Base-by-base conservation (phyloP, 1,140 invertebrate species). In the Zaprionus lachaisei region DNA sequence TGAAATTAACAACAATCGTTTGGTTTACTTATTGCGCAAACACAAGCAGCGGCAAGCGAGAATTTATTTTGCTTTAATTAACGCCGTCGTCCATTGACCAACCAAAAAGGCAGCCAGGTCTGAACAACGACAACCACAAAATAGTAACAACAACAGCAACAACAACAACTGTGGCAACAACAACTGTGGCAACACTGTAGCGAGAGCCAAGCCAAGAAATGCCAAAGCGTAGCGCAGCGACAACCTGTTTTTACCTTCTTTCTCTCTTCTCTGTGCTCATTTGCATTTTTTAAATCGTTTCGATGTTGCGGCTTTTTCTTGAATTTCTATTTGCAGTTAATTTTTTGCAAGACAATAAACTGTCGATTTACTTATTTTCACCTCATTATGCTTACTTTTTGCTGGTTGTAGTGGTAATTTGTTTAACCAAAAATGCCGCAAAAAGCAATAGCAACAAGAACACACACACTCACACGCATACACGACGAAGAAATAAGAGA, bases 401-500 rank as follows among this genome's bases (percentile, higher is more conserved):
- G 24, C 26, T 56, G 20, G 58, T 77, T 26, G 70, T 72, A 44
- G 56, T 65, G 47, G 74, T 62, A 73, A 67, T 72, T 72, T 73
- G 71, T 67, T 73, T 77, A 77, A 77, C 70, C 71, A 77, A 77
- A 77, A 77, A 77, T 68, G 75, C 71, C 75, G 75, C 75, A 77
- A 70, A 77, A 73, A 38, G 74, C 69, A 72, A 72, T 58, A 61
- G 72, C 34, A 75, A 75, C 61, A 72, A 72, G 54, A 70, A 49
- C 55, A 28, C 41, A 64, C 51, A 58, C 26, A 26, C 31, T 55
- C 58, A 51, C 38, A 54, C 51, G 26, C 41, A 65, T 11, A 72
- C 37, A 63, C 47, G 47, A 51, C 22, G 64, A 67, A 17, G 1
- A 38, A 17, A 49, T 49, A 55, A 56, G 11, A 28, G 14, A 47